Evolutionary conservation across 2,888 invertebrate species (phyloP).

Genomic region (Amiota communis): DNA sequence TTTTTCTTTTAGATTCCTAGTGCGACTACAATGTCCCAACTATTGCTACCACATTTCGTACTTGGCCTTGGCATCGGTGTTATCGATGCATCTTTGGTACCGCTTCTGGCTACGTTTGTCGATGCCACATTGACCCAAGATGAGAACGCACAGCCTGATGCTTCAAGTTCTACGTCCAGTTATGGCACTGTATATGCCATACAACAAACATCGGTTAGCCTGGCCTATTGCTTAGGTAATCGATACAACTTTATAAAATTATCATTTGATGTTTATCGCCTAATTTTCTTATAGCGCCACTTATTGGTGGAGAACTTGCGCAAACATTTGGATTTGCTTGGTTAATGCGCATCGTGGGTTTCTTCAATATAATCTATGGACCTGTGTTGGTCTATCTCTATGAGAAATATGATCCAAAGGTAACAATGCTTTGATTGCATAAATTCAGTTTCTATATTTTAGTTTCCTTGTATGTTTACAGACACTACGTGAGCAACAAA

Average conservation of each 20-base stretch:
- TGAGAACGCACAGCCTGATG: constrained; percentile 39
- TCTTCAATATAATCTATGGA: constrained; percentile 80
- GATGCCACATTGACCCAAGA: constrained; percentile 74
- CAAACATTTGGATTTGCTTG: constrained; percentile 82
- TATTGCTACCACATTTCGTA: constrained; percentile 84
- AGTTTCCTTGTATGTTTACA: constrained; percentile 33
- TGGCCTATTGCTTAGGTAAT: constrained; percentile 84
- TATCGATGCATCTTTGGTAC: constrained; percentile 86
- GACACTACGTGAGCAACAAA: constrained; percentile 63
- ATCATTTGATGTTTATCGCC: neutral
- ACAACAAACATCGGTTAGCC: constrained; percentile 86
- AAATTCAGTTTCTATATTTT: neutral
- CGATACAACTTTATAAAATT: neutral
- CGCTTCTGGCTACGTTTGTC: constrained; percentile 83
- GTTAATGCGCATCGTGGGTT: constrained; percentile 82
- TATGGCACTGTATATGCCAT: constrained; percentile 88
- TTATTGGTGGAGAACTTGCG: constrained; percentile 82
- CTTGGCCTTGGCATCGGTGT: constrained; percentile 86
- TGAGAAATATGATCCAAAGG: constrained; percentile 69
- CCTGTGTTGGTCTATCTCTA: constrained; percentile 76
- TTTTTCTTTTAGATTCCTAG: constrained; percentile 76
- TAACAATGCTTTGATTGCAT: constrained; percentile 37
- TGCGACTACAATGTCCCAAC: constrained; percentile 77
- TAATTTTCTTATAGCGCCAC: constrained; percentile 77
- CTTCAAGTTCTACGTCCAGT: constrained; percentile 72